Evolutionary conservation across 2,888 invertebrate species (phyloP), one percentile per base, ranked within the genome.

Genomic region (Eupithecia insigniata): DNA sequence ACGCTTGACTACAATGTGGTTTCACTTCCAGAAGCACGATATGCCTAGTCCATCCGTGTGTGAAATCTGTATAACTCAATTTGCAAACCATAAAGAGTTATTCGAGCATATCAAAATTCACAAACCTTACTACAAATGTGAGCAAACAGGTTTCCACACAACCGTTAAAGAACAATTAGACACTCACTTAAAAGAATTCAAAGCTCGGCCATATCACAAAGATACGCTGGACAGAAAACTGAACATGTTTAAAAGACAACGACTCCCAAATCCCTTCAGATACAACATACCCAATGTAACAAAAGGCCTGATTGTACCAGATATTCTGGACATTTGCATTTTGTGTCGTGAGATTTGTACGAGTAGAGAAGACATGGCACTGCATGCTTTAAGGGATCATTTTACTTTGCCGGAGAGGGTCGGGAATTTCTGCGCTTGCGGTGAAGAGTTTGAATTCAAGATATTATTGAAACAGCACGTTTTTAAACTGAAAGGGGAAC

Each of bases 391-490:
- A 0, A 75, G 74, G 0, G 85, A 85, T 8, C 88, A 90, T 18
- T 62, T 62, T 0, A 60, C 68, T 0, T 34, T 70, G 0, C 32
- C 8, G 0, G 61, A 75, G 0, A 76, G 71, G 0, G 34, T 22
- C 2, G 78, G 78, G 0, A 72, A 36, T 0, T 70, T 70, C 3
- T 91, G 91, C 70, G 26, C 36, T 0, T 92, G 92, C 8, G 90
- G 91, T 0, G 84, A 85, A 22, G 69, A 71, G 2, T 92, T 90
- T 30, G 80, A 77, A 0, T 88, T 84, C 43, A 84, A 78, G 12
- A 83, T 92, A 0, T 55, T 92, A 3, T 76, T 90, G 39, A 90
- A 87, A 46, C 88, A 92, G 32, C 91, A 91, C 72, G 67, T 87
- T 0, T 86, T 89, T 64, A 88, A 84, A 34, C 5, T 80, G 70